Base-by-base conservation (phyloP, 1,140 invertebrate species). In the Gonioctena quinquepunctata region DNA sequence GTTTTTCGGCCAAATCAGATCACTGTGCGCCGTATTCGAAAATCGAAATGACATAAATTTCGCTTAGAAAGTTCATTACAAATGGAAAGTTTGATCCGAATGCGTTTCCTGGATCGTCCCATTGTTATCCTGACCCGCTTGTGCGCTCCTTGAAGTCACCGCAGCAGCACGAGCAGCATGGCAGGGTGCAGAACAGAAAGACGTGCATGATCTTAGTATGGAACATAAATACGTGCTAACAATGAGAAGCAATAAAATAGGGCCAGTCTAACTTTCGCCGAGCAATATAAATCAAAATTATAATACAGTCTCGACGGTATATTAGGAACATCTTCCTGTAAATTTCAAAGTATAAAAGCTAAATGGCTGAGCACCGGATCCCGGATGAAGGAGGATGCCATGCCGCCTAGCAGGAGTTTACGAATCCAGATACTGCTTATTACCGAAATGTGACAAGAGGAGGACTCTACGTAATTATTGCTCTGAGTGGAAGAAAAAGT, bases 261-360 rank as follows among this genome's bases (percentile, higher is more conserved):
- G 57, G 26, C 57, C 57, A 28, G 57, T 28, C 57, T 28, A 62
- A 62, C 60, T 62, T 62, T 62, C 27, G 16, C 33, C 26, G 33
- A 18, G 18, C 23, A 19, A 62, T 22, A 42, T 62, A 42, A 62
- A 62, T 62, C 60, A 62, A 28, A 62, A 62, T 62, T 62, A 62
- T 62, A 62, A 62, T 62, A 48, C 60, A 62, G 60, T 62, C 60
- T 33, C 60, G 60, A 62, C 60, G 33, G 33, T 62, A 62, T 62
- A 62, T 62, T 48, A 62, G 27, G 60, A 62, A 62, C 33, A 27
- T 42, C 60, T 62, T 62, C 60, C 60, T 62, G 60, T 33, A 62
- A 62, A 62, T 62, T 62, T 62, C 60, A 23, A 62, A 62, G 60
- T 62, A 62, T 62, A 62, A 62, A 62, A 62, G 60, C 60, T 62